Percentiles rank a stretch among this genome's conserved stretches.
Conservation (phyloP, 2,888 invertebrate species). For the Acleris holmiana region DNA sequence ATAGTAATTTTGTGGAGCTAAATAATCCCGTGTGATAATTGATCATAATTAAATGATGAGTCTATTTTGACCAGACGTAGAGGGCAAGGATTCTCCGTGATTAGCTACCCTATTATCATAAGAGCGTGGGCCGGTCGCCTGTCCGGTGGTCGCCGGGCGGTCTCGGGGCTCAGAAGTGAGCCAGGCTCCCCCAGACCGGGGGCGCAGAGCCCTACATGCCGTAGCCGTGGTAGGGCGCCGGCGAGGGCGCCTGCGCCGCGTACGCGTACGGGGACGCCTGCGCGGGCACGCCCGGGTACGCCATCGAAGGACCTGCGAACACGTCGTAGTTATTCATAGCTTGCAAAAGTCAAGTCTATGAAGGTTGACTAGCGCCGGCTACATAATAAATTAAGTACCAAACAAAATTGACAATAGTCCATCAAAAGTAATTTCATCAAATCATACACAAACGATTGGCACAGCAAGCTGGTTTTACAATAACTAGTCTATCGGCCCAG, state of each 20-base stretch:
- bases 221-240: slow-evolving; percentile 83
- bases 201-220: slow-evolving; percentile 75
- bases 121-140: neutral
- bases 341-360: too few relatives aligned
- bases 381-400: too few relatives aligned
- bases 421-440: too few relatives aligned
- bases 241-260: slow-evolving; percentile 80
- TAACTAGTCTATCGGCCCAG: too few relatives aligned
- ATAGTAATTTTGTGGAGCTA: too few relatives aligned
- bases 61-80: too few relatives aligned
- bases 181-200: slow-evolving; percentile 50
- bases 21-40: too few relatives aligned
- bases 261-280: slow-evolving; percentile 80
- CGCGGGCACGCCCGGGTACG: slow-evolving; percentile 72
- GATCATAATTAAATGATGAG: too few relatives aligned
- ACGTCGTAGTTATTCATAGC: neutral
- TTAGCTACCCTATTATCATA: slow-evolving; percentile 1
- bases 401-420: too few relatives aligned
- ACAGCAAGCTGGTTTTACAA: too few relatives aligned
- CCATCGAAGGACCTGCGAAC: slow-evolving; percentile 77
- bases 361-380: too few relatives aligned
- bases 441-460: too few relatives aligned
- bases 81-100: neutral
- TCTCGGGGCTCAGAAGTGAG: slow-evolving; percentile 50
- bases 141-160: neutral